Evolutionary conservation across 1,140 invertebrate genomes (phyloP).

Genomic region (Microplitis mediator): DNA sequence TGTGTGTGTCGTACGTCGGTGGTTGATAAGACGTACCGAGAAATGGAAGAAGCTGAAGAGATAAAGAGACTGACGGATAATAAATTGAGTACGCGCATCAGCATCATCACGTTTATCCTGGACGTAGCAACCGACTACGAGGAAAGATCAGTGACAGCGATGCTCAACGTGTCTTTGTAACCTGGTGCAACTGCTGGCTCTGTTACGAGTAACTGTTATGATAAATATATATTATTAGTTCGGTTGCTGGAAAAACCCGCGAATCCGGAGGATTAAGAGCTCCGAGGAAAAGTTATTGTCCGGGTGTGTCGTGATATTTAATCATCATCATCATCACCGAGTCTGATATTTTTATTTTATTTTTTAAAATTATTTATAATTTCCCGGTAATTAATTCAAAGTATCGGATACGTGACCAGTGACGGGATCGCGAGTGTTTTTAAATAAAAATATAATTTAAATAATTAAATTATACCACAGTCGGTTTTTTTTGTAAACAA

Average conservation of each 20-base stretch:
- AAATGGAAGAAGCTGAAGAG: conserved; percentile 53
- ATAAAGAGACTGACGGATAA: conserved; percentile 23
- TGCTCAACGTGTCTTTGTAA: conserved; percentile 10
- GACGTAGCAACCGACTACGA: conserved; percentile 29
- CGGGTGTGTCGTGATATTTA: background rate
- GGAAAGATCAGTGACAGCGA: conserved; percentile 29
- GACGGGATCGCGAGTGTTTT: background rate
- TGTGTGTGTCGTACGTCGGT: background rate
- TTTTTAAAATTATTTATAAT: background rate
- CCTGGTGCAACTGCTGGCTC: background rate
- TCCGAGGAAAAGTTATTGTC: conserved; percentile 1
- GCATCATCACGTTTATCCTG: conserved; percentile 32
- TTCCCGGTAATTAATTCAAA: no score
- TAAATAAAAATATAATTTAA: background rate
- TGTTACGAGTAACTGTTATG: conserved; percentile 39
- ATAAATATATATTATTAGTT: conserved; percentile 37
- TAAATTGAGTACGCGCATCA: conserved; percentile 4
- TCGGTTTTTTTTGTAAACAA: background rate
- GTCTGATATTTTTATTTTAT: no score
- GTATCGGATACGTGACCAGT: background rate
- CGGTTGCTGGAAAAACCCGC: conserved; percentile 45
- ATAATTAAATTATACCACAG: background rate
- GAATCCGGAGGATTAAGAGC: conserved; percentile 30
- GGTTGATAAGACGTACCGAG: conserved; percentile 34
- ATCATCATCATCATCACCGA: no score